These are phyloP conservation scores for Dryobotodes eremita DNA, from an alignment of 2,888 invertebrate genomes.

Conservation along the genomic window DNA sequence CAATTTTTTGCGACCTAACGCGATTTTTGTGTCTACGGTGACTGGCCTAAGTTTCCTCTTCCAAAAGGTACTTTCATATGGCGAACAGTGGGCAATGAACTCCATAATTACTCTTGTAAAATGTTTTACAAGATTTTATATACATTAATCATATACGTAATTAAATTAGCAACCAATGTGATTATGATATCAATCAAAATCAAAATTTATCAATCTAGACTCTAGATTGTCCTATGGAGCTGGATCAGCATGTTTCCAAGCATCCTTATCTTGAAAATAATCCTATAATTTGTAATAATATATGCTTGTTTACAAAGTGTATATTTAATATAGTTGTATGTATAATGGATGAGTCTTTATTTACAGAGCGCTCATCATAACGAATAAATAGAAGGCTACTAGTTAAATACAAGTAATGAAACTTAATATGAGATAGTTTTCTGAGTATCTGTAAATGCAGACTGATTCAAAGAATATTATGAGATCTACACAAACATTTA, in stretches of 20 bases:
- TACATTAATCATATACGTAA: background rate
- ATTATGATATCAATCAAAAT: no score
- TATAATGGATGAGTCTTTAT: background rate
- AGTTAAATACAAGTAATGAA: background rate
- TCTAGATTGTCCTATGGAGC: background rate
- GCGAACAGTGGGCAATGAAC: background rate
- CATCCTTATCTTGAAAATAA: background rate
- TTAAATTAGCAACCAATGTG: background rate
- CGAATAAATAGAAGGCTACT: background rate
- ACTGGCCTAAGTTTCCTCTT: no score
- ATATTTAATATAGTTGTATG: background rate
- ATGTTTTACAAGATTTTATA: background rate
- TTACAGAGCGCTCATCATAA: background rate
- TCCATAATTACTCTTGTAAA: background rate
- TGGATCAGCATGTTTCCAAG: background rate
- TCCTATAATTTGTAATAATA: background rate
- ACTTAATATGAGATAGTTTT: background rate
- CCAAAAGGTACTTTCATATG: background rate
- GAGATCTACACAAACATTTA: constrained; percentile 1
- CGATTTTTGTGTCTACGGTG: no score
- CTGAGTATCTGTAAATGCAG: background rate
- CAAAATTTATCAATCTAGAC: no score
- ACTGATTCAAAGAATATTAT: background rate
- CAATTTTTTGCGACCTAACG: no score
- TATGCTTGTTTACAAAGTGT: background rate